These are phyloP conservation scores for Aplodontia rufa DNA, from an alignment of 2,113 vertebrate species.

Conservation along the genomic window DNA sequence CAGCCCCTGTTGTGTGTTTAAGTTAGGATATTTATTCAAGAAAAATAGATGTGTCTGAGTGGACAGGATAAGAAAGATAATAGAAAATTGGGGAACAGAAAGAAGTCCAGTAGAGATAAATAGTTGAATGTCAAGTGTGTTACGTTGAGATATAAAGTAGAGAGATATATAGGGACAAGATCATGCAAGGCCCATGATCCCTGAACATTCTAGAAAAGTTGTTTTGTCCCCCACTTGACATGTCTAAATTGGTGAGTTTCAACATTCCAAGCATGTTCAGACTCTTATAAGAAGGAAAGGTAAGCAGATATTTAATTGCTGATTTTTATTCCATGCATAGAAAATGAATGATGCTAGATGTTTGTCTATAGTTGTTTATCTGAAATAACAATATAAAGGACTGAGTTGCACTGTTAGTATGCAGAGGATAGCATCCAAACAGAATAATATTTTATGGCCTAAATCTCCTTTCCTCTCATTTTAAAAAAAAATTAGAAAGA, in stretches of 20 bases:
- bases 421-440: neutral
- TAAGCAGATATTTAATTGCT: neutral
- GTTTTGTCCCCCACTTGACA: fast-evolving
- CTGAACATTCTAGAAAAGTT: neutral
- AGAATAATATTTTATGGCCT: neutral
- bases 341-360: neutral
- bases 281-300: neutral
- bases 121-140: neutral
- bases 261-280: neutral
- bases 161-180: neutral
- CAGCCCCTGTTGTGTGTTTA: neutral
- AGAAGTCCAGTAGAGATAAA: neutral
- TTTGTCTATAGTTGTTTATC: neutral
- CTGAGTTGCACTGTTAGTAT: neutral
- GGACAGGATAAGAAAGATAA: neutral
- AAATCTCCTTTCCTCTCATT: too few relatives aligned
- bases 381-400: neutral
- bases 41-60: neutral
- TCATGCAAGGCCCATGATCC: neutral
- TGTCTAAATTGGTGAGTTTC: neutral
- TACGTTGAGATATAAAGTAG: neutral
- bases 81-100: neutral
- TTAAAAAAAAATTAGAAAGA: too few relatives aligned
- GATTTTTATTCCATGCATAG: neutral
- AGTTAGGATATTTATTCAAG: neutral